Base-by-base conservation (phyloP, 2,113 vertebrate genomes). In the Macaca mulatta region DNA sequence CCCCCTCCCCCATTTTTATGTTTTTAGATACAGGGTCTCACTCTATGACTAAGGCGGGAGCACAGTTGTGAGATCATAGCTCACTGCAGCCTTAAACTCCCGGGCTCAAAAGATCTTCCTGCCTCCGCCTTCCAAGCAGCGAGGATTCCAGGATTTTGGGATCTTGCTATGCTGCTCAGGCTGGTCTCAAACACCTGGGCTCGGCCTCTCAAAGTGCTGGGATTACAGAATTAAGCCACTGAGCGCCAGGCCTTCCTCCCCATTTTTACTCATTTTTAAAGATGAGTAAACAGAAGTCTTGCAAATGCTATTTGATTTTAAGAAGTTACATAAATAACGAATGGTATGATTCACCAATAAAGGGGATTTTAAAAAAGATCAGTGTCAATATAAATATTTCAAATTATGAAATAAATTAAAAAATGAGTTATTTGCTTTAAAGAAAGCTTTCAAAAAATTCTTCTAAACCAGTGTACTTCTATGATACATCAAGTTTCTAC, bases 321-420 rank as follows among this genome's bases (percentile, higher is more conserved):
- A 77, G 81, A 35, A 30, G 89, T 57, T 48, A 35, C 40, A 52
- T 61, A 45, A 94, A 80, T 67, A 88, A 83, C 18, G 38, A 92
- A 18, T 35, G 40, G 25, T 45, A 94, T 43, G 50, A 92, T 55
- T 86, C n/a, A 55, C 17, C 11, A 86, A 30, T 35, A 69, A 70
- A 87, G 25, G 43, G 32, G 38, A 25, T 84, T 81, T 90, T 59
- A 12, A 38, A 89, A 89, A 77, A 52, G 23, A 85, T 10, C 5
- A 25, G 9, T 77, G 64, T n/a, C 89, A 88, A 77, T 50, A 83
- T 59, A 78, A 83, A 59, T 50, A 93, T 59, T 77, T 87, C 50
- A 97, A 90, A 82, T 35, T 78, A 86, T 38, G 93, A 81, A 77
- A 80, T 86, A n/a, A 90, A 82, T 69, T 6, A 10, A 69, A 87